Conservation (phyloP, 2,113 vertebrate genomes). For the Archilochus colubris region DNA sequence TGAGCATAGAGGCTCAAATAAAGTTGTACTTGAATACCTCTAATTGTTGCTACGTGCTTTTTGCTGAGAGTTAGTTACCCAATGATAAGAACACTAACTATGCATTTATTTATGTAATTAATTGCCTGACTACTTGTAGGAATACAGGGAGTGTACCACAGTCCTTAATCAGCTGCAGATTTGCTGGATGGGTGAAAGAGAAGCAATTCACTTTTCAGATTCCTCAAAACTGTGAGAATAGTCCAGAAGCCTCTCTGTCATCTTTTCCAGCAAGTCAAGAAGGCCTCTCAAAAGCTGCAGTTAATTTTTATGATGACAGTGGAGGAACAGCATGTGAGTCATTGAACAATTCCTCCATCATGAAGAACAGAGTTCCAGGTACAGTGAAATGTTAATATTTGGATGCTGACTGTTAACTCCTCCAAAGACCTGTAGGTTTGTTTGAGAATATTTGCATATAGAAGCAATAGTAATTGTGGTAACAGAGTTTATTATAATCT, state of each 20-base stretch:
- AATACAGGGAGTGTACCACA: slow-evolving; percentile 83
- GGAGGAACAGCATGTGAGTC: not conserved
- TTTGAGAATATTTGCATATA: not conserved
- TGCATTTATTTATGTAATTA: not conserved
- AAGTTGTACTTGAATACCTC: not conserved
- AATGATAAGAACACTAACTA: not conserved
- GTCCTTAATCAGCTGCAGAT: slow-evolving; percentile 82
- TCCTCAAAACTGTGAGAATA: not conserved
- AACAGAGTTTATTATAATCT: not conserved
- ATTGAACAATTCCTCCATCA: not conserved
- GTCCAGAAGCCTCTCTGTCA: not conserved
- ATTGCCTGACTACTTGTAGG: slow-evolving; percentile 72
- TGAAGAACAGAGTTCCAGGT: slow-evolving; percentile 33
- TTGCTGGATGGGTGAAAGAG: slow-evolving; percentile 89
- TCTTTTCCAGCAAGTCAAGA: slow-evolving; percentile 3
- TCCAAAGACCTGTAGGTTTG: not conserved
- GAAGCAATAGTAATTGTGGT: not conserved
- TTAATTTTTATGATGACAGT: not conserved
- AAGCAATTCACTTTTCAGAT: slow-evolving; percentile 81
- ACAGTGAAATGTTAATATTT: not conserved
- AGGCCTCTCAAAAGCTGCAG: not conserved
- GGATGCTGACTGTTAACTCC: not conserved
- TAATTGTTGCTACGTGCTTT: not conserved
- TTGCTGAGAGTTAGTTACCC: not conserved
- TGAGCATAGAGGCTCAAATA: not conserved